phyloP scores from a whole-genome alignment of 2,113 vertebrate species.

The Ranitomeya imitator region DNA sequence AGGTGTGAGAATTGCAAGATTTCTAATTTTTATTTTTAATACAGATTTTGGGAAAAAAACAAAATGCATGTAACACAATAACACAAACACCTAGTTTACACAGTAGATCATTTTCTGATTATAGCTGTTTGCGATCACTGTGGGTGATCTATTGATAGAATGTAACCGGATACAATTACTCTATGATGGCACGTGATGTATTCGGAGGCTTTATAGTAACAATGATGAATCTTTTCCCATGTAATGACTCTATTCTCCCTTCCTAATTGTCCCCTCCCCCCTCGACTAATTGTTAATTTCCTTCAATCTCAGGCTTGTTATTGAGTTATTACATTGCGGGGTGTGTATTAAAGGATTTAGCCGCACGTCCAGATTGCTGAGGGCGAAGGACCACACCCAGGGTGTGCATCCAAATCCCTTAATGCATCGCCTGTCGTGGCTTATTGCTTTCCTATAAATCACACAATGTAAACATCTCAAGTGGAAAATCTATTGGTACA shows the following conservation, averaged over 20 bases:
- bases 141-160: background rate
- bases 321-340: background rate
- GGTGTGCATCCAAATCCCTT: constrained; percentile 44
- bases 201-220: background rate
- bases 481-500: constrained; percentile 56
- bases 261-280: background rate
- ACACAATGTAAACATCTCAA: constrained; percentile 52
- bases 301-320: constrained; percentile 9
- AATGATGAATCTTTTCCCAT: background rate
- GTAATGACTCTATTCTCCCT: background rate
- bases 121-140: background rate
- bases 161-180: background rate
- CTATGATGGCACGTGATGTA: background rate
- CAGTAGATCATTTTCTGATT: no score
- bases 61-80: no score
- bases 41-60: no score
- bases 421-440: constrained; percentile 44
- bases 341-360: constrained; percentile 37
- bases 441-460: constrained; percentile 50
- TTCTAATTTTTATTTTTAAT: no score
- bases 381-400: constrained; percentile 42
- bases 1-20: no score
- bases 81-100: no score
- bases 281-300: constrained; percentile 7
- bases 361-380: constrained; percentile 1